Base-by-base conservation (phyloP, 2,113 vertebrate species). In the Dipodomys stephensi region DNA sequence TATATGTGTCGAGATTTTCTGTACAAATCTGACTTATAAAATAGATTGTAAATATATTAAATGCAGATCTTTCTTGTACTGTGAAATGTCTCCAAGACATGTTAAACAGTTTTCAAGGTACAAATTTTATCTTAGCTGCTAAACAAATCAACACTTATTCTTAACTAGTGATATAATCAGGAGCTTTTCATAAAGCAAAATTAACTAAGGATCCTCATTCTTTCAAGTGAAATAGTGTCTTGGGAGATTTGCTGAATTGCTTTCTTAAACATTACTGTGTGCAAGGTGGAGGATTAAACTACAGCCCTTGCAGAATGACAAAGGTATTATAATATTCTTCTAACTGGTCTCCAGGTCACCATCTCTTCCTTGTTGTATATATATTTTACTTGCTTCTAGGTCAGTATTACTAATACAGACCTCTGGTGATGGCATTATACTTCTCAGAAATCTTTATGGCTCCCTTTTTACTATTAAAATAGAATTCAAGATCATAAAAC, bases 121-220 rank as follows among this genome's bases (percentile, higher is more conserved):
- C 44, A 87, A 27, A 46, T 79, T 87, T 96, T 91, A 74, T 87
- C 84, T 91, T 25, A n/a, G 27, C 25, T 68, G 30, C 57, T 86
- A 19, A 49, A 65, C 39, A 93, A 83, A 85, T 91, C 60, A 95
- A 84, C 65, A 82, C 1, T 60, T 79, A 67, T 57, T 83, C 89
- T 94, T 94, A 90, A 73, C 88, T 89, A 71, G 82, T 83, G 64
- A 79, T 68, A 62, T 92, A 89, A 49, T 57, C 46, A 32, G 81
- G 30, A 91, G 30, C 60, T 88, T 94, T 94, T 76, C 82, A 92
- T 67, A 30, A 94, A 93, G 74, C 87, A 85, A 90, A 22, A 81
- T 89, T 77, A 85, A 90, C 73, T 84, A 94, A 64, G 44, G 44
- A 83, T 53, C 10, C 57, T 93, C 35, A 74, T 90, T 87, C 30